Evolutionary conservation across 2,113 vertebrate species (phyloP).

Genomic region (Oreochromis aureus): DNA sequence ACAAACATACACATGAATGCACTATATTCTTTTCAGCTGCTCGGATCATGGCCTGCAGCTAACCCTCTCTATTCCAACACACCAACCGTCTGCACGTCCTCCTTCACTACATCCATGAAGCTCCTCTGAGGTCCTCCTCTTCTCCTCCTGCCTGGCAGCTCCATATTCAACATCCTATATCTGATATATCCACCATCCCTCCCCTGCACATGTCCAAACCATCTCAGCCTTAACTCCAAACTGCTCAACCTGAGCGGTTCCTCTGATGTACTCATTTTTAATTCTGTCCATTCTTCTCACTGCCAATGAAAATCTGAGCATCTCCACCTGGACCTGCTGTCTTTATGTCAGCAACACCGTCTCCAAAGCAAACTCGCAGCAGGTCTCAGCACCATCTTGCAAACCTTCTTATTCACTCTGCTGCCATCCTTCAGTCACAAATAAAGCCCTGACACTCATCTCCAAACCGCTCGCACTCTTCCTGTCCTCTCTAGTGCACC

Average conservation of each 20-base stretch:
- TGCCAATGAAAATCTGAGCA: background rate
- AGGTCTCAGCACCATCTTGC: background rate
- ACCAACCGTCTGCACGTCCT: background rate
- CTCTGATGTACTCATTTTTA: background rate
- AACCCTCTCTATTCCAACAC: too few relatives aligned
- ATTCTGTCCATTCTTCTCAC: background rate
- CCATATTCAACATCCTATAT: background rate
- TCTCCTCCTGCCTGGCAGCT: rapidly evolving
- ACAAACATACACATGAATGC: too few relatives aligned
- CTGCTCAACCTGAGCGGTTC: background rate
- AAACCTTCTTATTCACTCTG: background rate
- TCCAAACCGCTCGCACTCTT: background rate
- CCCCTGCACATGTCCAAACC: background rate
- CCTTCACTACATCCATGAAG: background rate
- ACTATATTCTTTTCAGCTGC: too few relatives aligned
- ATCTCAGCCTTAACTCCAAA: background rate
- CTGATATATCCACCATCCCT: background rate
- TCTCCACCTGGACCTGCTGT: background rate
- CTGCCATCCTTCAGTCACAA: background rate
- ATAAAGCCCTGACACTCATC: background rate
- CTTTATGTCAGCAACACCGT: background rate
- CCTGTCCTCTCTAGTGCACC: too few relatives aligned
- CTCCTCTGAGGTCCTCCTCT: background rate
- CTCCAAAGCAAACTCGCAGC: background rate
- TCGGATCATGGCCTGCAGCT: too few relatives aligned